A percentile compares a stretch with the other conserved stretches of the same genome.
These are phyloP conservation scores for Hymenopus coronatus DNA, from an alignment of 2,888 invertebrate genomes.

Conservation along the genomic window DNA sequence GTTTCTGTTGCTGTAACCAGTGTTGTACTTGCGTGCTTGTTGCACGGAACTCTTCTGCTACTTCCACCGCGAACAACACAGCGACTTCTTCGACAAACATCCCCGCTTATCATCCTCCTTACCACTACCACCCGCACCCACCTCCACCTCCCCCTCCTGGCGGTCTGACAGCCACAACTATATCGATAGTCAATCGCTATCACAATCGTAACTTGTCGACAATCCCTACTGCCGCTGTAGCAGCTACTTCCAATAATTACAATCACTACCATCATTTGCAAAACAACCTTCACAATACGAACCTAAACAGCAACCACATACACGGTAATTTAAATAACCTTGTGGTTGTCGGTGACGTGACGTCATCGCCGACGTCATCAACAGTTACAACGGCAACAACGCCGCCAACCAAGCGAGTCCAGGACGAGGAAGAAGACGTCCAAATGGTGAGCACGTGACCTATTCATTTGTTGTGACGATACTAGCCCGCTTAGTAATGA, in stretches of 20 bases:
- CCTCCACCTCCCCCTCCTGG: conserved; percentile 8
- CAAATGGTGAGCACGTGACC: conserved; percentile 28
- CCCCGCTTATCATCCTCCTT: conserved; percentile 1
- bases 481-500: background rate
- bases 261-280: background rate
- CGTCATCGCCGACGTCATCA: conserved; percentile 23
- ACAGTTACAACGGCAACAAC: conserved; percentile 24
- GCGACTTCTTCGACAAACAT: background rate
- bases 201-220: conserved; percentile 14
- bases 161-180: background rate
- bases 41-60: conserved; percentile 16
- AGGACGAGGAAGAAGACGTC: conserved; percentile 26
- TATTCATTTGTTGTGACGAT: background rate
- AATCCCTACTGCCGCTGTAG: background rate
- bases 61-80: background rate
- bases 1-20: conserved; percentile 29
- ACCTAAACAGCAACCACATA: background rate
- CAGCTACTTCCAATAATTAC: conserved; percentile 3
- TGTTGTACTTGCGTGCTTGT: conserved; percentile 29
- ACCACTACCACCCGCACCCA: conserved; percentile 17
- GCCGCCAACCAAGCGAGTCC: conserved; percentile 29
- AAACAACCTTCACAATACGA: background rate
- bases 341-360: conserved; percentile 18
- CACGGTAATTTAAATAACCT: conserved; percentile 5
- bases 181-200: conserved; percentile 16